These are phyloP conservation scores for Punctoribates punctum DNA, from an alignment of 2,888 invertebrate genomes.

Conservation along the genomic window DNA sequence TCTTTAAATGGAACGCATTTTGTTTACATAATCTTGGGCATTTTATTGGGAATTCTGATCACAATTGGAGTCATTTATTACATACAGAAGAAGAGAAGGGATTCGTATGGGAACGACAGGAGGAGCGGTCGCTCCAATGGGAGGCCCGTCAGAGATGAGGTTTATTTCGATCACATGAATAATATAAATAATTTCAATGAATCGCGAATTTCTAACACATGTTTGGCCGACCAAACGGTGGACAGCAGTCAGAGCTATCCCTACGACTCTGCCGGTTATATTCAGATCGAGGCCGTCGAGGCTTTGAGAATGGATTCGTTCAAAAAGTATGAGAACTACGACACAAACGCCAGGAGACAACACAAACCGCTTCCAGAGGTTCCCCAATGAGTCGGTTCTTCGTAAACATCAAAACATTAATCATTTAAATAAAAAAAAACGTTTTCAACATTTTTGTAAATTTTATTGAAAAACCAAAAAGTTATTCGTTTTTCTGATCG, in stretches of 20 bases:
- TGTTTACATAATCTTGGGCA: slow-evolving; percentile 8
- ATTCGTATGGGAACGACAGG: neutral
- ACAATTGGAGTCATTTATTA: slow-evolving; percentile 29
- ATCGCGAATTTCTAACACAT: neutral
- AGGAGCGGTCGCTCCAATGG: neutral
- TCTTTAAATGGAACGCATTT: neutral
- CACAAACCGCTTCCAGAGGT: slow-evolving; percentile 20
- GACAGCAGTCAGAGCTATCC: slow-evolving; percentile 10
- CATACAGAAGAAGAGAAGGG: neutral
- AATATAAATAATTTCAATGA: neutral
- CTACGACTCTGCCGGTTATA: slow-evolving; percentile 33
- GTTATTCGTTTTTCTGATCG: neutral
- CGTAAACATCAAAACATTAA: too few species aligned
- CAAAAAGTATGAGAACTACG: slow-evolving; percentile 21
- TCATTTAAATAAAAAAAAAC: too few species aligned
- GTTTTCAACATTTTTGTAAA: too few species aligned
- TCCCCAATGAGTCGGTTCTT: neutral
- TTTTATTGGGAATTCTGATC: slow-evolving; percentile 21
- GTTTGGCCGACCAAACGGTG: neutral
- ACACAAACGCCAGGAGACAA: neutral
- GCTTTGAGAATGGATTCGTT: slow-evolving; percentile 16
- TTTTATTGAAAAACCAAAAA: neutral
- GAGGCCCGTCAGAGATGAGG: neutral
- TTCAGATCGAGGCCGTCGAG: slow-evolving; percentile 34
- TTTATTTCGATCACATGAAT: slow-evolving; percentile 10